These are phyloP conservation scores for Lindbergichthys nudifrons DNA, from an alignment of 2,797 vertebrate species.

Conservation along the genomic window DNA sequence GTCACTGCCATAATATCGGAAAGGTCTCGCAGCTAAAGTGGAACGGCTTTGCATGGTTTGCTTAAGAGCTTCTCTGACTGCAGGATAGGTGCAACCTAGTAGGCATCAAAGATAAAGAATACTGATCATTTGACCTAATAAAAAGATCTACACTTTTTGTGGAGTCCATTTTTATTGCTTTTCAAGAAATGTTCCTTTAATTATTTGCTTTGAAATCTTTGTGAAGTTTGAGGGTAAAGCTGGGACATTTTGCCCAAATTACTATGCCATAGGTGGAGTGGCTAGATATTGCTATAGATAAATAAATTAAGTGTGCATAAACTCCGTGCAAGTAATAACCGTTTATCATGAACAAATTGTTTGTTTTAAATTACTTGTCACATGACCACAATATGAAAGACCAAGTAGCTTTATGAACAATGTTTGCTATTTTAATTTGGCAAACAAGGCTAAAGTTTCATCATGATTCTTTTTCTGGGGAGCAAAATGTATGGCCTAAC, in stretches of 20 bases:
- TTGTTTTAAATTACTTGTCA: neutral
- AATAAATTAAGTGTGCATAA: neutral
- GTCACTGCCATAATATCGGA: constrained; percentile 64
- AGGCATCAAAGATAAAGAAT: constrained; percentile 66
- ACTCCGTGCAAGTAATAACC: neutral
- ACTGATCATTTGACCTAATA: constrained; percentile 74
- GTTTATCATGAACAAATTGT: neutral
- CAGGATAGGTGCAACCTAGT: constrained; percentile 64
- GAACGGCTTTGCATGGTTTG: constrained; percentile 79
- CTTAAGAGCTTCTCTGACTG: constrained; percentile 69
- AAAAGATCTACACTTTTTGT: constrained; percentile 63
- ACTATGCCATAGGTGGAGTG: constrained; percentile 6
- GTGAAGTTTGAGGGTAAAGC: constrained; percentile 1
- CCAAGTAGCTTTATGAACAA: neutral
- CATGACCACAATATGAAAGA: neutral
- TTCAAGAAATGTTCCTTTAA: neutral
- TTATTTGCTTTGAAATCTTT: neutral
- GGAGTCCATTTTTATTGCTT: constrained; percentile 42
- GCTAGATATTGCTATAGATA: neutral
- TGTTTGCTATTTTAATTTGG: constrained; percentile 19
- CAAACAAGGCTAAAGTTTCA: constrained; percentile 2
- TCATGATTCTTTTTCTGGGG: constrained; percentile 45
- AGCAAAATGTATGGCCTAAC: constrained; percentile 6
- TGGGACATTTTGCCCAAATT: neutral
- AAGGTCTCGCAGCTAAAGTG: constrained; percentile 63